Percentiles rank a stretch among this genome's conserved stretches.
phyloP scores from a whole-genome alignment of 92 coral and sea anemone species.

The Chrysogorgia sp. region DNA sequence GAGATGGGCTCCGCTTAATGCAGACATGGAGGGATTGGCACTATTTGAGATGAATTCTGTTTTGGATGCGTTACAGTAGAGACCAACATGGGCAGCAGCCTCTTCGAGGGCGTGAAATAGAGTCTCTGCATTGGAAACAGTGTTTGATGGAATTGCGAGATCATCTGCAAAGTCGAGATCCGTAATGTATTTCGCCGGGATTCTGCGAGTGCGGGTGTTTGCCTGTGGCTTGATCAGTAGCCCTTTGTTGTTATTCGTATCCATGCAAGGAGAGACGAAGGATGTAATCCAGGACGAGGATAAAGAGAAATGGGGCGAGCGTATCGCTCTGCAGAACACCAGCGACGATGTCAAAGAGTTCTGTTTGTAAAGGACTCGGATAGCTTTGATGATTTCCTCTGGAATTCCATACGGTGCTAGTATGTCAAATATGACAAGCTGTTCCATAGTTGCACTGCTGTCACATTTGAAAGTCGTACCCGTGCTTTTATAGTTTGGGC shows the following conservation, averaged over 20 bases:
- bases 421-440: too few species aligned
- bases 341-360: too few species aligned
- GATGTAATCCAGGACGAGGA: constrained; percentile 6
- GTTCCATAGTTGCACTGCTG: too few species aligned
- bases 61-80: not conserved
- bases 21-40: not conserved
- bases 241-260: not conserved
- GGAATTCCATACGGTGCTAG: too few species aligned
- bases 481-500: too few species aligned
- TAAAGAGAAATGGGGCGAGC: constrained; percentile 11
- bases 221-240: not conserved
- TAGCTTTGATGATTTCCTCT: too few species aligned
- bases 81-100: constrained; percentile 29
- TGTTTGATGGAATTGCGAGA: not conserved
- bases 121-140: constrained; percentile 8
- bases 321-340: too few species aligned
- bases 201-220: not conserved
- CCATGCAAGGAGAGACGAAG: not conserved
- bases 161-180: constrained; percentile 52
- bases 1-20: not conserved
- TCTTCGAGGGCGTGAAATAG: constrained; percentile 31
- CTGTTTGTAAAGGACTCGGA: too few species aligned
- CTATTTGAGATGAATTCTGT: not conserved
- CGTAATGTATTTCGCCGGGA: constrained; percentile 39
- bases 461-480: too few species aligned